Base-by-base conservation (phyloP, 92 coral and sea anemone genomes). In the Porites divaricata region DNA sequence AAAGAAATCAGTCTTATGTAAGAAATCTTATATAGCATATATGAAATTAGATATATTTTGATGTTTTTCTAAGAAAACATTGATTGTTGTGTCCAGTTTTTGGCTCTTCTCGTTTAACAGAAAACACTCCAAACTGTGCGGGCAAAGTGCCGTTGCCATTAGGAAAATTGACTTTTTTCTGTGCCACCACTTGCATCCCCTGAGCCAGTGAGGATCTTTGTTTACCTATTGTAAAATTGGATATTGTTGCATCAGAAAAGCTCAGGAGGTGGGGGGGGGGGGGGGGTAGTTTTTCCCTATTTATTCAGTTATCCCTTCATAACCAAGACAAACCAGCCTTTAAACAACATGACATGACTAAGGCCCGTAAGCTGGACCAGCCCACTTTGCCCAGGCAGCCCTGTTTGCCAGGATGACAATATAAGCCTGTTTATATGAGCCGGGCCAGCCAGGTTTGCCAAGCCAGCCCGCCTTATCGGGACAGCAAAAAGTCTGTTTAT, bases 161-260 rank as follows among this genome's bases (percentile, higher is more conserved):
- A n/a, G n/a, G n/a, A n/a, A n/a, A n/a, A n/a, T n/a, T n/a, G n/a
- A n/a, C n/a, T n/a, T n/a, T n/a, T n/a, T n/a, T n/a, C n/a, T n/a
- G n/a, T n/a, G n/a, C n/a, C 74, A 69, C 74, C 74, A 69, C 74
- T 69, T 69, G 74, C 74, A 69, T 51, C 74, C 74, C 52, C 71
- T 67, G 71, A 67, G 71, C 71, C 71, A 67, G 11, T 6, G 71
- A 24, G 71, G 41, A 67, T 67, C 71, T 67, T 67, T 67, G 71
- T 67, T 67, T 67, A 67, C 71, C 71, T 67, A 67, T 67, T 67
- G 71, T 49, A 22, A 19, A 59, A 59, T 8, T 59, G 64, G 64
- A 59, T 59, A 59, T n/a, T 59, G 64, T 59, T 59, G 64, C 64
- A 51, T 4, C 54, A 51, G 54, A 51, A 51, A 51, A 59, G 69